phyloP scores from a whole-genome alignment of 2,113 vertebrate species.

The Piprites chloris region DNA sequence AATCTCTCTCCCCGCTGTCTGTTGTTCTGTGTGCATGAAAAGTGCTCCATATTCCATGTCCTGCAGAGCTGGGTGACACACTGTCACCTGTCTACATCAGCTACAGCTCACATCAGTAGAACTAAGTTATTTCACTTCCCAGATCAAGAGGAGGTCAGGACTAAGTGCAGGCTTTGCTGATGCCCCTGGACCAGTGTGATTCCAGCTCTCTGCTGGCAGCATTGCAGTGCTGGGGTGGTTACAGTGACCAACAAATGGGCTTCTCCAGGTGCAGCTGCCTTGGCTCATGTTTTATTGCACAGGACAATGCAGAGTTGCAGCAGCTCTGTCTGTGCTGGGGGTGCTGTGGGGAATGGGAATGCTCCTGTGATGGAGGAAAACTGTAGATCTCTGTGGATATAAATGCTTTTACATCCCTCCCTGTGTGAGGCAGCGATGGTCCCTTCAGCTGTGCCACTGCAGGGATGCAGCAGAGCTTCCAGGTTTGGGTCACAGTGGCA shows the following conservation, averaged over 20 bases:
- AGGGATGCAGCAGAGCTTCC: background rate
- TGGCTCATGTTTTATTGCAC: background rate
- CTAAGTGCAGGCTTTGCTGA: background rate
- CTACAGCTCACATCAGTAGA: background rate
- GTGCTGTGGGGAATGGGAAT: background rate
- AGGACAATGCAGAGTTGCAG: background rate
- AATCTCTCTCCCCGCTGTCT: background rate
- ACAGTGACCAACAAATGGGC: background rate
- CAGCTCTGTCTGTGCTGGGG: background rate
- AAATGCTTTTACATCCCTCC: background rate
- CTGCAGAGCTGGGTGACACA: background rate
- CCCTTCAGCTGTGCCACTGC: background rate
- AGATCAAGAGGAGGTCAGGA: background rate
- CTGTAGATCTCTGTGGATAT: rapidly evolving
- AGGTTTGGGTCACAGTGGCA: background rate
- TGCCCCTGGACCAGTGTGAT: background rate
- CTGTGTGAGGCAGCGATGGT: background rate
- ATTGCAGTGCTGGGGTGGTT: background rate
- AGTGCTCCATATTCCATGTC: background rate
- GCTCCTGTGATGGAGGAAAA: background rate
- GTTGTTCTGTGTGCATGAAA: background rate
- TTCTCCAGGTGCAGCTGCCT: background rate
- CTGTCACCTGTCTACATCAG: background rate
- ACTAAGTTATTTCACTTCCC: background rate
- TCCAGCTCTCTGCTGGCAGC: background rate